phyloP scores from a whole-genome alignment of 2,888 invertebrate genomes.

The Bellardia pandia region DNA sequence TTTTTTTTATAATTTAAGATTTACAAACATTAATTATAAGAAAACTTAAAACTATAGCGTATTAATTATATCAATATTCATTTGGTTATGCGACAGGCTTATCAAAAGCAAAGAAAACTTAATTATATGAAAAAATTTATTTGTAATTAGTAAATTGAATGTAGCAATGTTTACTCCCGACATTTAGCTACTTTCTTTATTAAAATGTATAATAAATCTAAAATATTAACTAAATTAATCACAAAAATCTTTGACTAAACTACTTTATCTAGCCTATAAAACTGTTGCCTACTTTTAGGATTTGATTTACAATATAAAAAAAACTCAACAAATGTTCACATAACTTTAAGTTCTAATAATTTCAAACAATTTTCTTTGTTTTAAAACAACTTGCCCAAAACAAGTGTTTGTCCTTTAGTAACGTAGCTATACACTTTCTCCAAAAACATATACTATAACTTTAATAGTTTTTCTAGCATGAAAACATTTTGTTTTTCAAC shows the following conservation, averaged over 20 bases:
- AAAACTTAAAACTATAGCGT: too few species aligned
- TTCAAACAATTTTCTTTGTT: constrained; percentile 2
- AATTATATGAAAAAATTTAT: too few species aligned
- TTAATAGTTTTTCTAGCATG: constrained; percentile 27
- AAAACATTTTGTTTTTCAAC: constrained; percentile 49
- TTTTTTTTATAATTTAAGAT: too few species aligned
- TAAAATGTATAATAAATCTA: neutral
- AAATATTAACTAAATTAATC: too few species aligned
- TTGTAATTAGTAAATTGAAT: too few species aligned
- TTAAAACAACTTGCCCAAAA: constrained; percentile 14
- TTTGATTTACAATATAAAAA: neutral
- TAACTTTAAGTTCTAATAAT: constrained; percentile 23
- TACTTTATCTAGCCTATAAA: neutral
- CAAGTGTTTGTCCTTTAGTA: constrained; percentile 8
- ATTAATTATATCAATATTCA: too few species aligned
- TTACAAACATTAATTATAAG: too few species aligned
- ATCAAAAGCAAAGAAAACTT: too few species aligned
- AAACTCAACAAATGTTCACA: constrained; percentile 18
- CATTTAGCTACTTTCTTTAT: neutral
- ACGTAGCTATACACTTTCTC: neutral
- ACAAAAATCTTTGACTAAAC: too few species aligned
- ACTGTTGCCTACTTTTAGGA: constrained; percentile 23
- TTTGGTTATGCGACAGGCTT: too few species aligned
- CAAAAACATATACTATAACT: constrained; percentile 21
- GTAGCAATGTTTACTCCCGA: too few species aligned